These are phyloP conservation scores for Pachydiplax longipennis DNA, from an alignment of 2,888 invertebrate genomes.

Conservation along the genomic window DNA sequence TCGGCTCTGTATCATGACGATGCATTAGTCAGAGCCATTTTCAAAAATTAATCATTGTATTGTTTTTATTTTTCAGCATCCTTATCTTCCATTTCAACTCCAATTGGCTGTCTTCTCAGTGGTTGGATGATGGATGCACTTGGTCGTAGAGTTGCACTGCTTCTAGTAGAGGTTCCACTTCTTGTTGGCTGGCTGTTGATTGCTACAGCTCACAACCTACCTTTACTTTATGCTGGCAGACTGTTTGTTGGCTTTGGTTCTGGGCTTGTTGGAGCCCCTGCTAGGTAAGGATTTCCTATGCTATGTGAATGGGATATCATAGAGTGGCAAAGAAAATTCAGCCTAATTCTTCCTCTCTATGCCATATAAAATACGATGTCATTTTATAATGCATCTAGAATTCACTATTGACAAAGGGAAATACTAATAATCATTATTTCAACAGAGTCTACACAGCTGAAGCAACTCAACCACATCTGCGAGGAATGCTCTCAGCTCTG, in stretches of 20 bases:
- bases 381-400: not conserved
- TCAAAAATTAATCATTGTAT: not conserved
- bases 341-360: no score
- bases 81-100: conserved; percentile 71
- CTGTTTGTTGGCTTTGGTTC: conserved; percentile 73
- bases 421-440: not conserved
- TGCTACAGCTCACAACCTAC: conserved; percentile 66
- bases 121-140: conserved; percentile 75
- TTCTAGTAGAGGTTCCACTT: conserved; percentile 72
- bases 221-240: conserved; percentile 70
- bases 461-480: conserved; percentile 70
- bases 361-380: not conserved
- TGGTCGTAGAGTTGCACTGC: conserved; percentile 70
- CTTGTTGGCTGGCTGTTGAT: conserved; percentile 74
- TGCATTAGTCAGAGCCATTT: not conserved
- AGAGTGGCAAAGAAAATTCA: not conserved
- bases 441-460: conserved; percentile 72
- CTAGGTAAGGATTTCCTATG: conserved; percentile 54
- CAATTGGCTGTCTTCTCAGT: conserved; percentile 73
- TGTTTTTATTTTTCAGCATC: conserved; percentile 63
- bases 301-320: not conserved
- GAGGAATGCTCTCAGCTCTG: conserved; percentile 77
- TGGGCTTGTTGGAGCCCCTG: conserved; percentile 77
- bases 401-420: not conserved
- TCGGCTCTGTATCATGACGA: no score